A percentile compares a stretch with the other conserved stretches of the same genome.
phyloP scores from a whole-genome alignment of 2,113 vertebrate genomes.

The Rousettus leschenaultii region DNA sequence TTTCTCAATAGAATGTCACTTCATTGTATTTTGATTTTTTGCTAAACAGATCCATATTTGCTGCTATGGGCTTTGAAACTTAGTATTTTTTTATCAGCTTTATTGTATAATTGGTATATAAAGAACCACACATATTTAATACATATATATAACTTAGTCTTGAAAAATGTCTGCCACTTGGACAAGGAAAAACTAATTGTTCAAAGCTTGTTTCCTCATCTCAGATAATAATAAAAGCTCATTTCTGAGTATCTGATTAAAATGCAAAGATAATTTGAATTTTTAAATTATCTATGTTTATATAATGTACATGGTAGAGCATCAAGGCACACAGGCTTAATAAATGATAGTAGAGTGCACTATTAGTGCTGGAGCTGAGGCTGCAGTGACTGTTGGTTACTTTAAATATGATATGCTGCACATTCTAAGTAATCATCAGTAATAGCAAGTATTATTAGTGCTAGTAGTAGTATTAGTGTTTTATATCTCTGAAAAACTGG shows the following conservation, averaged over 20 bases:
- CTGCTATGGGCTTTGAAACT: background rate
- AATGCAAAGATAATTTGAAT: background rate
- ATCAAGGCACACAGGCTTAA: background rate
- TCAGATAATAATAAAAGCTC: background rate
- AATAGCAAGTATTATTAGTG: background rate
- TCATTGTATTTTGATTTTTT: background rate
- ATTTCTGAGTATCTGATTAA: background rate
- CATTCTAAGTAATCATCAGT: background rate
- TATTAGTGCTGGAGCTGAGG: background rate
- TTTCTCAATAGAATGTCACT: background rate
- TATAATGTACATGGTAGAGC: fast-evolving
- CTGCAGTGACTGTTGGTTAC: background rate
- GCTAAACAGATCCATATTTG: background rate
- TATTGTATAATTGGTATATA: background rate
- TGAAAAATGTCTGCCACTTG: background rate
- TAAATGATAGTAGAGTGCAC: background rate
- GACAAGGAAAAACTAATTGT: background rate
- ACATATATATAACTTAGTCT: background rate
- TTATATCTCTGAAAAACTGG: background rate
- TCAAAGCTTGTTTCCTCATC: conserved; percentile 1
- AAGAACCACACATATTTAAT: background rate
- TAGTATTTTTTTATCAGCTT: background rate
- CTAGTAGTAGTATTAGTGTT: background rate
- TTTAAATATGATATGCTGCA: background rate
- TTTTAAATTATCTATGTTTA: background rate